A percentile compares a stretch with the other conserved stretches of the same genome.
Conservation (phyloP, 2,888 invertebrate species). For the Sphaerophoria taeniata region DNA sequence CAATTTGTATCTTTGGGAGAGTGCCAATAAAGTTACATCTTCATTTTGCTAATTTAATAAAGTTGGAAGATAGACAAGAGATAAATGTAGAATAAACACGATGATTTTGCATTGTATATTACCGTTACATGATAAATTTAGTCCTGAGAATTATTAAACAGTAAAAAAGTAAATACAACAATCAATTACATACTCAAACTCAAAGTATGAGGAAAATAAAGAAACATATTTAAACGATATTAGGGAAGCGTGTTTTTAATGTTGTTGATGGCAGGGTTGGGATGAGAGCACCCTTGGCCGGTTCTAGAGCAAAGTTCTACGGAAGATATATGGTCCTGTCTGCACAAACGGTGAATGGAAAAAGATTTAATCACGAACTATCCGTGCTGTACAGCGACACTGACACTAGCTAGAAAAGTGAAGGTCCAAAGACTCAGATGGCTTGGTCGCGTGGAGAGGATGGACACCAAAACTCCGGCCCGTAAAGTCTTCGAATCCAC, state of each 20-base stretch:
- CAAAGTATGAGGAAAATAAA: conserved; percentile 37
- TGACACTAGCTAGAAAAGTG: no score
- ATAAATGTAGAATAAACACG: conserved; percentile 51
- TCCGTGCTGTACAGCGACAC: no score
- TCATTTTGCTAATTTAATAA: conserved; percentile 14
- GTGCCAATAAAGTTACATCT: conserved; percentile 53
- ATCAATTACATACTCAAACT: conserved; percentile 21
- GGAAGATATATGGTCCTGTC: no score
- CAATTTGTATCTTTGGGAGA: conserved; percentile 27
- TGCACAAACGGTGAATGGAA: no score
- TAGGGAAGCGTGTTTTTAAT: not conserved
- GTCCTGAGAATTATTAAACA: conserved; percentile 24
- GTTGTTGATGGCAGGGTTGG: no score
- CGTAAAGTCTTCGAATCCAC: no score
- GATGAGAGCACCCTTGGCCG: no score
- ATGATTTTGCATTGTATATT: conserved; percentile 56
- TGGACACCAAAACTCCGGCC: no score
- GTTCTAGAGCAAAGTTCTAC: no score
- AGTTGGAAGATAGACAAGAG: conserved; percentile 33
- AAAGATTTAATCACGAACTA: no score
- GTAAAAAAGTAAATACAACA: conserved; percentile 15
- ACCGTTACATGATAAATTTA: conserved; percentile 20
- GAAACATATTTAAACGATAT: not conserved
- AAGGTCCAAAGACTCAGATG: no score
- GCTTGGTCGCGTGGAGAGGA: no score